These are phyloP conservation scores for Chrysolina haemoptera DNA, from an alignment of 2,888 invertebrate genomes.

Conservation along the genomic window DNA sequence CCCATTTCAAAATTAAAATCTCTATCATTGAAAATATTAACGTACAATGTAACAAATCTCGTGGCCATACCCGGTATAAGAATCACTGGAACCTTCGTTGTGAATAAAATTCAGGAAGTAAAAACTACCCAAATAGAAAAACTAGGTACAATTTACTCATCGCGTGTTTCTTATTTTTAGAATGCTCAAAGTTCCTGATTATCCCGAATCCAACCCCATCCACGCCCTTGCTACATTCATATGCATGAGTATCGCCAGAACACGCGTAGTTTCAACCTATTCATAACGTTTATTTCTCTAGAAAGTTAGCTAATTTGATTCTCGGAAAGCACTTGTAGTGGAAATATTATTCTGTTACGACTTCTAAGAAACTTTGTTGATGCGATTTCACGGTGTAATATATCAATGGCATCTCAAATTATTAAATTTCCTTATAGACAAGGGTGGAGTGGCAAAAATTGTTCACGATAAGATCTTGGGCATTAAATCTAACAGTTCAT, in stretches of 20 bases:
- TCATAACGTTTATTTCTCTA: conserved; percentile 5
- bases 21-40: no score
- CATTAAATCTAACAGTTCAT: neutral
- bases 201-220: no score
- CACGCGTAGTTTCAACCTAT: neutral
- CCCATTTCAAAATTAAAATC: no score
- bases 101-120: no score
- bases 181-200: no score
- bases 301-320: conserved; percentile 5
- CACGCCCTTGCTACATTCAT: neutral
- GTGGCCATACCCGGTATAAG: no score
- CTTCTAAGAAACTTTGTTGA: conserved; percentile 4
- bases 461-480: neutral
- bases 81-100: no score
- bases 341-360: conserved; percentile 9
- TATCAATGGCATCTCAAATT: conserved; percentile 8
- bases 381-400: neutral
- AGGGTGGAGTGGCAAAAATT: neutral
- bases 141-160: no score
- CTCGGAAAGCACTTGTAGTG: conserved; percentile 4
- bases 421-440: neutral
- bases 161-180: no score
- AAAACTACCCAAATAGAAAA: no score
- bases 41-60: no score
- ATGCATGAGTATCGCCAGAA: neutral